Evolutionary conservation across 2,888 invertebrate species (phyloP), one percentile per base, ranked within the genome.

Genomic region (Tiphia femorata): DNA sequence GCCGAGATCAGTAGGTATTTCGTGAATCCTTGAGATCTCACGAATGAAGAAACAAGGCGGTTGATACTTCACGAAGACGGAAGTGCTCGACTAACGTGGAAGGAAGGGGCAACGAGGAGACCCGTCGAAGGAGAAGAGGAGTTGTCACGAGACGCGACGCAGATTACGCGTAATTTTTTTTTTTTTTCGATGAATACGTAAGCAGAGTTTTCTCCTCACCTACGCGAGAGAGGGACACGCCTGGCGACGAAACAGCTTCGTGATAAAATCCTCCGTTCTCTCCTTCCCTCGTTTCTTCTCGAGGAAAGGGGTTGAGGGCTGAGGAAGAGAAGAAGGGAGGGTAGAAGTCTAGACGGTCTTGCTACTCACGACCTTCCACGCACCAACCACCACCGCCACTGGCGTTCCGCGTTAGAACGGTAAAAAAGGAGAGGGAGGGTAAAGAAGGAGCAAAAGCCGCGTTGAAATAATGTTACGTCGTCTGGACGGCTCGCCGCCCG

Each of bases 291-390:
- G n/a, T n/a, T 44, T 50, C 12, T 48, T 38, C 43, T 19, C 42
- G 41, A n/a, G 47, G 44, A 10, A 47, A 44, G 1, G 21, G 21
- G 14, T 4, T 8, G 20, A 41, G 33, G 46, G 48, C 30, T 25
- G 40, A 35, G 40, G 20, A 35, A 14, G 30, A 23, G 19, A 41
- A 43, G 49, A 42, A 33, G 17, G 29, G 38, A 19, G 37, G 16
- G 37, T 21, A 53, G 37, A 51, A 74, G 77, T 78, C 77, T 77
- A 78, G 77, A 77, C 77, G 65, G 47, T 62, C 55, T 58, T 55
- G 62, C 17, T 63, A 56, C 64, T 57, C 54, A 41, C 63, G 37
- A n/a, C 53, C 58, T 49, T 44, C 43, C 40, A 40, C 33, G 12
- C 33, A 1, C 12, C n/a, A 1, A 33, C 33, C 12, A n/a, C 33